phyloP scores from a whole-genome alignment of 2,888 invertebrate genomes.

The Drosophila monieri region DNA sequence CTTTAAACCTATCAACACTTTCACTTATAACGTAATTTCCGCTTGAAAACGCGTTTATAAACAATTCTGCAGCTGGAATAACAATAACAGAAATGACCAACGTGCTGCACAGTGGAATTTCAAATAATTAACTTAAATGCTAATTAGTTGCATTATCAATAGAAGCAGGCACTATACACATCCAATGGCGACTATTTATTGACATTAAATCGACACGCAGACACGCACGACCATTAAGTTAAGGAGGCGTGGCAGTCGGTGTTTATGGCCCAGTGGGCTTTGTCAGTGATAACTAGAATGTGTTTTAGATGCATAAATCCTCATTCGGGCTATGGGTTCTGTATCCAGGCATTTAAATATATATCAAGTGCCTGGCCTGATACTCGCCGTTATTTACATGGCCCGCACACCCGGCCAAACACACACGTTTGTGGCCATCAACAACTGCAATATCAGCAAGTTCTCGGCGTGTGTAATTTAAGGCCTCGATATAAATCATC shows the following conservation, averaged over 20 bases:
- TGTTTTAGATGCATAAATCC: slow-evolving; percentile 47
- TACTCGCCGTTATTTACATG: slow-evolving; percentile 51
- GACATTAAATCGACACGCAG: slow-evolving; percentile 45
- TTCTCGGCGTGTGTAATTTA: slow-evolving; percentile 65
- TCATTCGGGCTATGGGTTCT: slow-evolving; percentile 33
- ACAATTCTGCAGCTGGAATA: slow-evolving; percentile 34
- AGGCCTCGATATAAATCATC: slow-evolving; percentile 69
- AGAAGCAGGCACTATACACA: slow-evolving; percentile 35
- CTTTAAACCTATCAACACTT: slow-evolving; percentile 50
- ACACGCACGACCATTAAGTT: neutral
- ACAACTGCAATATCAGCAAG: slow-evolving; percentile 72
- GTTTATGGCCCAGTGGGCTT: slow-evolving; percentile 45
- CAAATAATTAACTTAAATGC: slow-evolving; percentile 77
- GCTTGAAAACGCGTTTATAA: slow-evolving; percentile 20
- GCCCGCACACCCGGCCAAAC: slow-evolving; percentile 4
- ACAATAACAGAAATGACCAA: slow-evolving; percentile 52
- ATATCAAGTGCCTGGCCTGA: slow-evolving; percentile 43
- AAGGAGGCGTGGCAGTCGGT: slow-evolving; percentile 13
- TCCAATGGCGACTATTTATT: slow-evolving; percentile 54
- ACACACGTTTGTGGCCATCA: slow-evolving; percentile 28
- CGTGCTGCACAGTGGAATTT: slow-evolving; percentile 51
- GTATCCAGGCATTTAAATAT: slow-evolving; percentile 40
- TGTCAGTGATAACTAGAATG: slow-evolving; percentile 39
- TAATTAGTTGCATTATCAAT: slow-evolving; percentile 72
- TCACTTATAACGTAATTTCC: slow-evolving; percentile 36